phyloP scores from a whole-genome alignment of 2,888 invertebrate species.

The Aethes cnicana region DNA sequence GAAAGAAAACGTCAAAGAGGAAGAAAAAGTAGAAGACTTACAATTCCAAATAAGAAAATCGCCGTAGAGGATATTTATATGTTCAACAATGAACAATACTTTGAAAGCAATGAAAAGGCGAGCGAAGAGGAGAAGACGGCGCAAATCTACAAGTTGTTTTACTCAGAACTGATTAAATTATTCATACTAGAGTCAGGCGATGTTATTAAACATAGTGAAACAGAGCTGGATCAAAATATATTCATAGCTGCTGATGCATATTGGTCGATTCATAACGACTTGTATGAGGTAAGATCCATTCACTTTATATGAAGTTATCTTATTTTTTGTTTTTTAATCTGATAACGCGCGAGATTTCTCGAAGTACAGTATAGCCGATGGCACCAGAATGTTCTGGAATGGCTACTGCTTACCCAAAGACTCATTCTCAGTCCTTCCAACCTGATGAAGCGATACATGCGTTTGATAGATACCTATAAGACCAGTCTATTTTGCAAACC shows the following conservation, averaged over 20 bases:
- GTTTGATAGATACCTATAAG: too few species aligned
- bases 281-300: slow-evolving; percentile 75
- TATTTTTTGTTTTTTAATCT: background rate
- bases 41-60: slow-evolving; percentile 15
- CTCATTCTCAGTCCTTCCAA: too few species aligned
- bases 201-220: slow-evolving; percentile 53
- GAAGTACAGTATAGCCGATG: too few species aligned
- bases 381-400: too few species aligned
- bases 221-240: slow-evolving; percentile 67
- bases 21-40: slow-evolving; percentile 35
- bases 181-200: slow-evolving; percentile 65
- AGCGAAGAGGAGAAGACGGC: slow-evolving; percentile 46
- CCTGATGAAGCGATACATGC: too few species aligned
- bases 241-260: slow-evolving; percentile 70
- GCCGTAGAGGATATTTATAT: slow-evolving; percentile 19
- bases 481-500: too few species aligned
- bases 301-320: background rate
- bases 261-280: slow-evolving; percentile 74
- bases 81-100: slow-evolving; percentile 35
- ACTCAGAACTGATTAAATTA: slow-evolving; percentile 68
- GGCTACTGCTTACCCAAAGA: too few species aligned
- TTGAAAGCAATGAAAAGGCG: slow-evolving; percentile 43
- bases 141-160: slow-evolving; percentile 57
- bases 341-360: too few species aligned
- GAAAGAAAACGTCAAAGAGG: slow-evolving; percentile 51